phyloP scores from a whole-genome alignment of 2,888 invertebrate genomes.

The Cenopis cana region DNA sequence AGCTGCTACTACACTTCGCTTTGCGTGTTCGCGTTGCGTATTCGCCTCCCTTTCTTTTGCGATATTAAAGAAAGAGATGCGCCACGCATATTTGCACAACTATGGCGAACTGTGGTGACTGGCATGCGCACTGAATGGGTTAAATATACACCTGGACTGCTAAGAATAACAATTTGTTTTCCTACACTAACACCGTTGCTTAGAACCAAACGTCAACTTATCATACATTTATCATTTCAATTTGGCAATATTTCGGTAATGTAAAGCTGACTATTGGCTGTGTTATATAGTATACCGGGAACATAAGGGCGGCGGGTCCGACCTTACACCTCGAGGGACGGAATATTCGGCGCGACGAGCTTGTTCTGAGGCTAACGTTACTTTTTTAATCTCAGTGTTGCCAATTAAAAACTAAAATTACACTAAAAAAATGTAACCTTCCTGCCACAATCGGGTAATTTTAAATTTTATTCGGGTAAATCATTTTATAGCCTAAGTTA shows the following conservation, averaged over 20 bases:
- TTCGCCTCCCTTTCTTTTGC: too few species aligned
- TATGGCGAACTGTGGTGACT: neutral
- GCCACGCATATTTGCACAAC: too few species aligned
- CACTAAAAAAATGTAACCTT: too few species aligned
- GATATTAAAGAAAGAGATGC: too few species aligned
- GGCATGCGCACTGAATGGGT: neutral
- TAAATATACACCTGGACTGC: neutral
- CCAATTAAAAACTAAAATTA: neutral
- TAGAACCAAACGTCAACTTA: neutral
- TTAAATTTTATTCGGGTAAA: neutral
- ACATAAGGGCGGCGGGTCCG: slow-evolving; percentile 29
- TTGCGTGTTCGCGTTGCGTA: too few species aligned
- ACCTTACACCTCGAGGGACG: slow-evolving; percentile 7
- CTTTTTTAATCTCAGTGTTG: neutral
- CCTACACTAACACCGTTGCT: neutral
- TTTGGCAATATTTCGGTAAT: slow-evolving; percentile 22
- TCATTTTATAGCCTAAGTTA: neutral
- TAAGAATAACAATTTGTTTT: neutral
- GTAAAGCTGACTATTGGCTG: slow-evolving; percentile 33
- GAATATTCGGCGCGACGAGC: slow-evolving; percentile 1
- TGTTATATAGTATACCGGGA: slow-evolving; percentile 33
- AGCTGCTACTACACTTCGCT: too few species aligned
- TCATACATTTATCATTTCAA: slow-evolving; percentile 29
- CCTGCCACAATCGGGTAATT: too few species aligned
- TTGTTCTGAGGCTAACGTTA: neutral